Base-by-base conservation (phyloP, 2,797 vertebrate genomes). In the Microchirus variegatus region DNA sequence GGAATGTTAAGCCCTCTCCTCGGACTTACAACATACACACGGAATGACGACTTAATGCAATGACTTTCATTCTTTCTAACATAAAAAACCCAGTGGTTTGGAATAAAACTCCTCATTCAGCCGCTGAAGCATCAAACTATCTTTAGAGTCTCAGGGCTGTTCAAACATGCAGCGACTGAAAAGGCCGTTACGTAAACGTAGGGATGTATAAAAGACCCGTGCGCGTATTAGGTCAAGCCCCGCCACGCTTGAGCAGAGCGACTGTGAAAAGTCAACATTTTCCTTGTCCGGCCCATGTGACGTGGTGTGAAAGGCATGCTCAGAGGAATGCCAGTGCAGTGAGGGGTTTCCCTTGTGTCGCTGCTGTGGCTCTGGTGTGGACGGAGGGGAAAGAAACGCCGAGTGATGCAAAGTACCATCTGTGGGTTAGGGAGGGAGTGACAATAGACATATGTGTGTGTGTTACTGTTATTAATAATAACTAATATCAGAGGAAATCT, bases 241-340 rank as follows among this genome's bases (percentile, higher is more conserved):
- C 67, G 78, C 71, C 70, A 71, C 5, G 86, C 74, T 78, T 88
- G 76, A 85, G 83, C 63, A 61, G 73, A 75, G 69, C 11, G 70
- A 84, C 83, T 84, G 80, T 82, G 85, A 88, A 90, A 86, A 90
- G 86, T 87, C 87, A 88, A 90, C 84, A 82, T 83, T 80, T 86
- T 79, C 65, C 83, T 73, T 77, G 43, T 60, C 49, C 74, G 0
- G 77, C 75, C 81, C 83, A 81, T 84, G 87, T 89, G 84, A 89
- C 85, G 82, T 65, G 74, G 80, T 49, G 82, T 45, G 67, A 73
- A 82, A 84, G 81, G 83, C 78, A 50, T 43, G 82, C 84, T 87
- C 83, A 75, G 82, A 89, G 81, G 87, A 89, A 89, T 83, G 86
- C 82, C 83, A 51, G 50, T 59, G 79, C 76, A 73, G 40, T 55